Conservation (phyloP, 2,888 invertebrate species). For the Camptogramma bilineatum region DNA sequence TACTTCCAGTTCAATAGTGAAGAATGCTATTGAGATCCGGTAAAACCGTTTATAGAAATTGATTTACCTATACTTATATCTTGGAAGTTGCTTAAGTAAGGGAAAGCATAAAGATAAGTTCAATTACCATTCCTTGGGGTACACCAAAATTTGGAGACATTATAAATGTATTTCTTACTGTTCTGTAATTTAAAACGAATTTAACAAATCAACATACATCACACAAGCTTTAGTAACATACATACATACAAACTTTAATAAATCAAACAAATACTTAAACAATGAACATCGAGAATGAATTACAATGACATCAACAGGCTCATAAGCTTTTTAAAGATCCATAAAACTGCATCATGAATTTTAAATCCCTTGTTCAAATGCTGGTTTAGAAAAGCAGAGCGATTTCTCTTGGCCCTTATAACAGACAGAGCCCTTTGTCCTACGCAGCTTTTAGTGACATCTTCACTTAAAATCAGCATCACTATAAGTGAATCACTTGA, state of each 20-base stretch:
- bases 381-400: slow-evolving; percentile 23
- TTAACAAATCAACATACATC: neutral
- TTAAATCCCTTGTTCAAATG: slow-evolving; percentile 16
- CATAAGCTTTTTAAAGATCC: slow-evolving; percentile 33
- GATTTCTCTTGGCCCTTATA: slow-evolving; percentile 16
- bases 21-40: slow-evolving; percentile 28
- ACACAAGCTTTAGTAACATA: no score
- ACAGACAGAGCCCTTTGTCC: slow-evolving; percentile 35
- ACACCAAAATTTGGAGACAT: slow-evolving; percentile 1
- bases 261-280: slow-evolving; percentile 16
- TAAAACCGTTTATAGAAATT: slow-evolving; percentile 3
- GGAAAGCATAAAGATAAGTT: neutral
- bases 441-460: slow-evolving; percentile 38
- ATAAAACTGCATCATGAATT: slow-evolving; percentile 30
- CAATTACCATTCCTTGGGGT: slow-evolving; percentile 1
- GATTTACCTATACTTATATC: neutral
- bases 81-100: neutral
- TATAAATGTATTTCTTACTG: neutral
- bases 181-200: neutral
- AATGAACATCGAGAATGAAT: slow-evolving; percentile 28
- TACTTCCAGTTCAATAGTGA: slow-evolving; percentile 32
- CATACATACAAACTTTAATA: neutral
- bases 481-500: slow-evolving; percentile 54
- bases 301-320: slow-evolving; percentile 26
- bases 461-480: slow-evolving; percentile 39